Base-by-base conservation (phyloP, 92 coral and sea anemone species). In the Parazoanthus swiftii region DNA sequence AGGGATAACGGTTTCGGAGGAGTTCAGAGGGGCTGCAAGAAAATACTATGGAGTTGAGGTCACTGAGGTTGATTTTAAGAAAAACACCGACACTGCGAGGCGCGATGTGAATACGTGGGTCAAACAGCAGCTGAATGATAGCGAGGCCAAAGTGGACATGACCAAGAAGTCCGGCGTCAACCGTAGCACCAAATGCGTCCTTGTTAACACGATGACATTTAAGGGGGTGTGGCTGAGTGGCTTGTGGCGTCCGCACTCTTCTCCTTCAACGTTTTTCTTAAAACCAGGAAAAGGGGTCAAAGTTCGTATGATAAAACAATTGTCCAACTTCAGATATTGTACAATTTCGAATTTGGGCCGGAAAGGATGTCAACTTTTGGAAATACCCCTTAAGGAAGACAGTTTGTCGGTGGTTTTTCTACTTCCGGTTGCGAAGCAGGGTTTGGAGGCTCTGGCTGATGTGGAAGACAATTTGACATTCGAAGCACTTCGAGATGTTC, bases 241-340 rank as follows among this genome's bases (percentile, higher is more conserved):
- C 4, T n/a, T 21, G 16, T 84, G 87, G 87, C 44, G 68, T 18
- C 87, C 87, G 16, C 66, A 71, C 29, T 6, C 56, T 36, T 20
- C 46, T 7, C 79, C 39, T 18, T 71, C 87, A 1, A 44, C 54
- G 11, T 84, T 84, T 29, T 18, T 18, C 87, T 39, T 48, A n/a
- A 84, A 46, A 44, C 68, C 44, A 44, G 87, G 79, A 84, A 84
- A 51, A 21, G 54, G 26, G 77, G 87, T 84, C 46, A 84, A 72
- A 73, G 87, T 84, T 71, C 78, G 72, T 20, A 84, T 84, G 87
- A 84, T 84, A 36, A 84, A 84, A 72, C 78, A 25, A 38, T 48
- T 74, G 65, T 84, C 87, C n/a, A 35, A 84, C 66, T 84, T 84
- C 66, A 84, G 87, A 72, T 84, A 84, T 71, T 84, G 87, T 74